A percentile compares a stretch with the other conserved stretches of the same genome.
Evolutionary conservation across 2,113 vertebrate genomes (phyloP).

Genomic region (Anguilla rostrata): DNA sequence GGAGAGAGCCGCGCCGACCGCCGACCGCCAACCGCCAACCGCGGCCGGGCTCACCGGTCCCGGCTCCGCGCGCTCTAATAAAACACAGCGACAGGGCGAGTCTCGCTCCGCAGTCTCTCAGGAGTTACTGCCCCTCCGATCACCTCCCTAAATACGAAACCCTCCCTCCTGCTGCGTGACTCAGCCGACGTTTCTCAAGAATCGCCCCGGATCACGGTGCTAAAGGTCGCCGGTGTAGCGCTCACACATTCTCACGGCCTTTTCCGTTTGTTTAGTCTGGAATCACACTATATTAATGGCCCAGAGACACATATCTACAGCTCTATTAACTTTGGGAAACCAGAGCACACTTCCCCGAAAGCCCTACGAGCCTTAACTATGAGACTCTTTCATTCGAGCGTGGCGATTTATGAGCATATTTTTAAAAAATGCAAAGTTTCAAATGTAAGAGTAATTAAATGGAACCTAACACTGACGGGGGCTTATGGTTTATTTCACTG

Average conservation of each 20-base stretch:
- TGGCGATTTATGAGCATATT: background rate
- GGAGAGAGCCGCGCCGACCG: background rate
- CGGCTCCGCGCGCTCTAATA: background rate
- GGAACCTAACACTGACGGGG: background rate
- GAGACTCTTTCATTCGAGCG: background rate
- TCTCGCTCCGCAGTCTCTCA: background rate
- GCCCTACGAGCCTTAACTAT: background rate
- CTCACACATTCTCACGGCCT: background rate
- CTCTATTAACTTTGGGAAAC: background rate
- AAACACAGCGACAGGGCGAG: background rate
- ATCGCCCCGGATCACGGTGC: background rate
- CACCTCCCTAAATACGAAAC: background rate
- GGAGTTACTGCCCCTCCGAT: background rate
- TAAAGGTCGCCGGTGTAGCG: background rate
- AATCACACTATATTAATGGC: background rate
- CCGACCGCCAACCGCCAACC: background rate
- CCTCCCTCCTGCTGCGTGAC: background rate
- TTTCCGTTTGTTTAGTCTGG: background rate
- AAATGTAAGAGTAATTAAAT: background rate
- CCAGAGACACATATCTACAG: background rate
- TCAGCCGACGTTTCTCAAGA: background rate
- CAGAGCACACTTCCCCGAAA: background rate
- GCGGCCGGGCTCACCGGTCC: background rate
- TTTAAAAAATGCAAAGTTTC: no score
- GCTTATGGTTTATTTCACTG: slow-evolving; percentile 34